phyloP scores from a whole-genome alignment of 2,888 invertebrate species.

The Uropetala carovei region DNA sequence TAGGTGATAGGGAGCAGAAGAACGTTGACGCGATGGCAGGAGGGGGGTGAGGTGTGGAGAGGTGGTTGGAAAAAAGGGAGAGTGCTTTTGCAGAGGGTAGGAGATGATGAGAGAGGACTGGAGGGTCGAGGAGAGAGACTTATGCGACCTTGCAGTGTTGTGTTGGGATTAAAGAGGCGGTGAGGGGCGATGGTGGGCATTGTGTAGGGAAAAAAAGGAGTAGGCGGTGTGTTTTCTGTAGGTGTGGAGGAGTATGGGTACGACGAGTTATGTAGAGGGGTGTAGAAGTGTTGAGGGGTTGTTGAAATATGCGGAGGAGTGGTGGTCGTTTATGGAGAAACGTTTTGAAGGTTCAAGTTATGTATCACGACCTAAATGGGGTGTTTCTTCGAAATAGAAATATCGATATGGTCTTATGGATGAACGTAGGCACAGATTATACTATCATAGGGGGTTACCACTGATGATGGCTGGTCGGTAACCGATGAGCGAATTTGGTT shows the following conservation, averaged over 20 bases:
- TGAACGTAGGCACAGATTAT: no score
- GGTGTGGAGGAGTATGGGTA: neutral
- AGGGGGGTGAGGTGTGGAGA: neutral
- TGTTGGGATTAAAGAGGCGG: conserved; percentile 15
- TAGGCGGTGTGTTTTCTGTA: neutral
- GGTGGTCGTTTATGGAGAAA: no score
- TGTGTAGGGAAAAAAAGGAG: neutral
- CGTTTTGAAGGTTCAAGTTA: no score
- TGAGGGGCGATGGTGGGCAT: neutral
- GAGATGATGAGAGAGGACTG: neutral
- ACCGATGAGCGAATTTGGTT: no score
- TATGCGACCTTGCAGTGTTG: neutral
- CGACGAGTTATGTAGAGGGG: neutral
- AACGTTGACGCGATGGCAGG: neutral
- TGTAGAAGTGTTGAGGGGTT: neutral
- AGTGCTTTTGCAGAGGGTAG: neutral
- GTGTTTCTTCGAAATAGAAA: no score
- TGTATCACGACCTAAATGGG: no score
- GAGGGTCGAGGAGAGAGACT: no score
- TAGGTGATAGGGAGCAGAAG: conserved; percentile 9
- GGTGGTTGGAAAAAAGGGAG: neutral
- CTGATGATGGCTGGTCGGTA: no score
- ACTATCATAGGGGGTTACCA: no score
- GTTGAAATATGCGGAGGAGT: neutral
- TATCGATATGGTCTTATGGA: no score